Conservation (phyloP, 2,797 vertebrate genomes). For the Fundulus diaphanus region DNA sequence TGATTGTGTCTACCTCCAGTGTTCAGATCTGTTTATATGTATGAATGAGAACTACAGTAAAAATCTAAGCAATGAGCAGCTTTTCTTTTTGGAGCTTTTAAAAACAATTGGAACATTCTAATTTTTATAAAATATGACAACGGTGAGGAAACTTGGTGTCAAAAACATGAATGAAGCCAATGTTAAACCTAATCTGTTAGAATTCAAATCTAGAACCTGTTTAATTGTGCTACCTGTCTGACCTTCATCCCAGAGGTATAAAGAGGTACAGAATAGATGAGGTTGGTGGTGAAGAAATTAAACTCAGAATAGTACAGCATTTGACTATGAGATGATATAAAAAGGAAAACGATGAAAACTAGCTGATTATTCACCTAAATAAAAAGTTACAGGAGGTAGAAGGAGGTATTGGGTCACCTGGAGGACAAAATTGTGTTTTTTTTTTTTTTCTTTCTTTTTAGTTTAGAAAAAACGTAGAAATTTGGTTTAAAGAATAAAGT, state of each 20-base stretch:
- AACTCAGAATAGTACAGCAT: not conserved
- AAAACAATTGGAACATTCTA: constrained; percentile 25
- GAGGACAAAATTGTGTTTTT: too few species aligned
- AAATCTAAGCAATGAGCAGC: not conserved
- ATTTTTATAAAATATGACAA: constrained; percentile 21
- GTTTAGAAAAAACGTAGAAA: too few species aligned
- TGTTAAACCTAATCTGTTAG: not conserved
- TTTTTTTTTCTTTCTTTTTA: too few species aligned
- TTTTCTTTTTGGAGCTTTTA: constrained; percentile 33
- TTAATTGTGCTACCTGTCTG: not conserved
- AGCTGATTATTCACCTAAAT: not conserved
- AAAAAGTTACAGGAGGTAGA: not conserved
- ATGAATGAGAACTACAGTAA: constrained; percentile 58
- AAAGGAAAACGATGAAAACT: not conserved
- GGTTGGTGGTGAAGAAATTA: not conserved
- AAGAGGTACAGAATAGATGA: not conserved
- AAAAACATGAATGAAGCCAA: not conserved
- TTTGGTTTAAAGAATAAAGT: too few species aligned
- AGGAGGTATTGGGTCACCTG: not conserved
- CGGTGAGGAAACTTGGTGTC: not conserved
- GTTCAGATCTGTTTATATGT: constrained; percentile 42
- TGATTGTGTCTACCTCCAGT: not conserved
- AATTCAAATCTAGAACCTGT: not conserved
- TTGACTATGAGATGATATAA: not conserved
- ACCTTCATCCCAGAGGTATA: not conserved